A percentile compares a stretch with the other conserved stretches of the same genome.
Evolutionary conservation across 2,888 invertebrate genomes (phyloP).

Genomic region (Tortricodes alternella): DNA sequence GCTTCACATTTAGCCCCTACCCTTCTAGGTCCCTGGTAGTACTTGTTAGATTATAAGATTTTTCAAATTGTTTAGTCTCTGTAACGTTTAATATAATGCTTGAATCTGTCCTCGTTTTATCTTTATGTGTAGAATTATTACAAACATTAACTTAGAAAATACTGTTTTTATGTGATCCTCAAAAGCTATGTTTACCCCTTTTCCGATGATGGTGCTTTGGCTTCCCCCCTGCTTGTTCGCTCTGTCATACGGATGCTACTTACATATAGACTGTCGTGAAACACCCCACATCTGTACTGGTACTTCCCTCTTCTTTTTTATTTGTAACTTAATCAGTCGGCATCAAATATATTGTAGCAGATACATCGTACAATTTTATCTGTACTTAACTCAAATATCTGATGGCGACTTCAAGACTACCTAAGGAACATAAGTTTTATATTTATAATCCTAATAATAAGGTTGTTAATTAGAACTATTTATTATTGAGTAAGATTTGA

Average conservation of each 20-base stretch:
- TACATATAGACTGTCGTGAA: background rate
- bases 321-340: background rate
- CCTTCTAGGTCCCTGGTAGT: conserved; percentile 21
- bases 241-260: background rate
- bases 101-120: conserved; percentile 9
- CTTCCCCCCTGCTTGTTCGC: conserved; percentile 19
- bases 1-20: conserved; percentile 20
- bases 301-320: background rate
- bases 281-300: background rate
- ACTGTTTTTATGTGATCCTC: background rate
- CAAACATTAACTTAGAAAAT: conserved; percentile 15
- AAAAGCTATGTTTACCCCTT: conserved; percentile 9
- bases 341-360: background rate
- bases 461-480: background rate
- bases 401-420: background rate
- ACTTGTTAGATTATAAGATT: conserved; percentile 3
- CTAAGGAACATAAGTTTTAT: background rate
- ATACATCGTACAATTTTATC: background rate
- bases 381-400: background rate
- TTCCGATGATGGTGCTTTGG: conserved; percentile 25
- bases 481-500: background rate
- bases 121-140: conserved; percentile 9
- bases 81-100: conserved; percentile 13
- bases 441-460: background rate
- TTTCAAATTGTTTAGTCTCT: conserved; percentile 1